Evolutionary conservation across 2,113 vertebrate genomes (phyloP).

Genomic region (Meriones unguiculatus): DNA sequence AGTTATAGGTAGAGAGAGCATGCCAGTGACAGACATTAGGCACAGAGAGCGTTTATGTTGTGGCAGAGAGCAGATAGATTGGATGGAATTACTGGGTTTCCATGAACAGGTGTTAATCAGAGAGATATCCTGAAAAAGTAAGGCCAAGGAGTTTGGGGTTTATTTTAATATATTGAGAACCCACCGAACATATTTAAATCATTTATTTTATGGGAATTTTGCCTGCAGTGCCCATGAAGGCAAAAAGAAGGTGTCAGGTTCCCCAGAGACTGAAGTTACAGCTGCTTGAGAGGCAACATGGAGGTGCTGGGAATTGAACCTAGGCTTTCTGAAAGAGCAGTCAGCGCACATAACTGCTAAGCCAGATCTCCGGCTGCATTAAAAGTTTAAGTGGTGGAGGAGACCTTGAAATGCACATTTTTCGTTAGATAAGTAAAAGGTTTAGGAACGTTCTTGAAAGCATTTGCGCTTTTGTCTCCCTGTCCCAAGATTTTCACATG

Average conservation of each 20-base stretch:
- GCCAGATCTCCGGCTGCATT: background rate
- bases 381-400: background rate
- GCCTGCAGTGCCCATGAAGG: background rate
- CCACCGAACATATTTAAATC: background rate
- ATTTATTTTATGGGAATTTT: background rate
- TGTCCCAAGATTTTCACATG: background rate
- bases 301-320: background rate
- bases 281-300: background rate
- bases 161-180: constrained; percentile 31
- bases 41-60: background rate
- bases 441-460: constrained; percentile 8
- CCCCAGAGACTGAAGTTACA: background rate
- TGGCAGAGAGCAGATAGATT: background rate
- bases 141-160: background rate
- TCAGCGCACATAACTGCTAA: background rate
- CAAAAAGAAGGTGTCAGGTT: background rate
- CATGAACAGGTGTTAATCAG: background rate
- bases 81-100: background rate
- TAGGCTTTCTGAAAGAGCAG: background rate
- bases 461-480: background rate
- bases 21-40: background rate
- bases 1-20: background rate
- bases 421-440: background rate
- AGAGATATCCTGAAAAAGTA: background rate
- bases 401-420: background rate